Conservation (phyloP, 1,140 invertebrate species). For the Brachionus paranguensis region DNA sequence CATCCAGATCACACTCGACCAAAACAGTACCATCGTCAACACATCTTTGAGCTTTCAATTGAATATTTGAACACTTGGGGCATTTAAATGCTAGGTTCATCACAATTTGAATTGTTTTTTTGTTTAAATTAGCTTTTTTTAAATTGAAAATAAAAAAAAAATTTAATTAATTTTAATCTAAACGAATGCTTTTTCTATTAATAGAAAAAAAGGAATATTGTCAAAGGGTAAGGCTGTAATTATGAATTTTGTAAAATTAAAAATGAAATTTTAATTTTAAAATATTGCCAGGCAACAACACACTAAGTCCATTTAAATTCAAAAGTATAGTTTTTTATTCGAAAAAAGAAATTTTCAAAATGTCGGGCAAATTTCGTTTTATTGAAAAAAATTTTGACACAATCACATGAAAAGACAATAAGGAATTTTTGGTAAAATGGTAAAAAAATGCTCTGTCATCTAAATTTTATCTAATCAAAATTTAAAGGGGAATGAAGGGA, state of each 20-base stretch:
- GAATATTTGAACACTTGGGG: not conserved
- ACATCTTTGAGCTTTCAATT: not conserved
- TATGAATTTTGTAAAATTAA: not conserved
- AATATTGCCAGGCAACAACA: not conserved
- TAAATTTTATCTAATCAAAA: not conserved
- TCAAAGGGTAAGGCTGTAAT: not conserved
- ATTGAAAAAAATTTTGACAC: slow-evolving; percentile 34
- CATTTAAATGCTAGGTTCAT: not conserved
- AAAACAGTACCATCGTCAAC: not conserved
- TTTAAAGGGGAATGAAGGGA: slow-evolving; percentile 33
- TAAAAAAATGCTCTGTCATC: not conserved
- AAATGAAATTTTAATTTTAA: not conserved
- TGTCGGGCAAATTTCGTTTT: not conserved
- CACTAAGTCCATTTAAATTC: not conserved
- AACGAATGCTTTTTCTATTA: not conserved
- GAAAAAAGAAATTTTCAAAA: not conserved
- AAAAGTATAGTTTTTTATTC: not conserved
- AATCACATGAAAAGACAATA: slow-evolving; percentile 5
- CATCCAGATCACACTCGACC: not conserved
- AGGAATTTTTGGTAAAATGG: slow-evolving; percentile 14
- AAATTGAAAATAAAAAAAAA: not conserved
- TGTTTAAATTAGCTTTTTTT: not conserved
- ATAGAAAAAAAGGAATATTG: not conserved
- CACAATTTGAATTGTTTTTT: not conserved
- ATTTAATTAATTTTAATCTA: not conserved